phyloP scores from a whole-genome alignment of 1,140 invertebrate species.

The Zaprionus taronus region DNA sequence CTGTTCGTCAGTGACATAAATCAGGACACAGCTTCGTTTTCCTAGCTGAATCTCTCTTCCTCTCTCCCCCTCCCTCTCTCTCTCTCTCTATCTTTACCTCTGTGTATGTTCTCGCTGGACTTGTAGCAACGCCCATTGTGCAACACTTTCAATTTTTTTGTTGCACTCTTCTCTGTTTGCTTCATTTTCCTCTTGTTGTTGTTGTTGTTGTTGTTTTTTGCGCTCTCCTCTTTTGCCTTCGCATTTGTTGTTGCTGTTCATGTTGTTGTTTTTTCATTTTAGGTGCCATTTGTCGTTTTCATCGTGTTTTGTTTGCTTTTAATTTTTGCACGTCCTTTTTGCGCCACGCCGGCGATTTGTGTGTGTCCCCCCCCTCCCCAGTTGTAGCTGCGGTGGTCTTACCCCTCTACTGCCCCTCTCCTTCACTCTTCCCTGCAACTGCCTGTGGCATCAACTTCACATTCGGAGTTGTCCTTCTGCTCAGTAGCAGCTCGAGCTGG shows the following conservation, averaged over 20 bases:
- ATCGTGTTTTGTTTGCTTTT: conserved; percentile 76
- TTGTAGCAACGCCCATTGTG: conserved; percentile 79
- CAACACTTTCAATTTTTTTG: conserved; percentile 80
- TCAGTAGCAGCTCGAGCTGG: conserved; percentile 44
- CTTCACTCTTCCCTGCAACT: neutral
- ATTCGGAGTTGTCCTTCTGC: conserved; percentile 71
- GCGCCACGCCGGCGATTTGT: conserved; percentile 34
- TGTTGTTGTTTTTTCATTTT: conserved; percentile 27
- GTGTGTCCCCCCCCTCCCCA: conserved; percentile 6
- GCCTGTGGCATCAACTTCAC: conserved; percentile 70
- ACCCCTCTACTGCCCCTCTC: neutral
- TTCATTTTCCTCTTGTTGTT: neutral
- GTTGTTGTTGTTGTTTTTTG: neutral
- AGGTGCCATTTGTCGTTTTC: conserved; percentile 59
- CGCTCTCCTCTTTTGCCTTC: neutral
- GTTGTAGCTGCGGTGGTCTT: conserved; percentile 35
- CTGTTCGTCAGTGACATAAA: conserved; percentile 68
- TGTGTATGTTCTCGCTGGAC: conserved; percentile 42
- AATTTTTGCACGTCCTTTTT: conserved; percentile 63
- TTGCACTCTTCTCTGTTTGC: conserved; percentile 16
- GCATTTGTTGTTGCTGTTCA: conserved; percentile 13
- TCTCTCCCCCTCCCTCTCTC: neutral
- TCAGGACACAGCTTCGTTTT: conserved; percentile 61
- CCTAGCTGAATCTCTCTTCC: conserved; percentile 33
- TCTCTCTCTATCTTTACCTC: neutral